Conservation (phyloP, 2,797 vertebrate species). For the Notolepis coatsorum region DNA sequence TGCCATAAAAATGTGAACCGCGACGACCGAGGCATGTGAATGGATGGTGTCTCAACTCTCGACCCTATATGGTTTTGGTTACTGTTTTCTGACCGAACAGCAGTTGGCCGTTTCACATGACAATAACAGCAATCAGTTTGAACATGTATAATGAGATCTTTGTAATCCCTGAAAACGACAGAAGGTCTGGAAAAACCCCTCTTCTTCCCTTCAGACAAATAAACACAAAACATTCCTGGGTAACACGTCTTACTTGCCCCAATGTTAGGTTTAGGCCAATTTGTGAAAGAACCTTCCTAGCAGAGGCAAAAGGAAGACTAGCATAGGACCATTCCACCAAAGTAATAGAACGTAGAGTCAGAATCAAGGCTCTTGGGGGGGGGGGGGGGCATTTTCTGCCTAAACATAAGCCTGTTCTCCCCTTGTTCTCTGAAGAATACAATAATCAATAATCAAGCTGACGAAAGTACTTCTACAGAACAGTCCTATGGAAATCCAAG, state of each 20-base stretch:
- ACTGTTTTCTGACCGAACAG: conserved; percentile 6
- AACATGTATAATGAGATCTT: conserved; percentile 42
- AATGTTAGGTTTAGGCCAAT: not conserved
- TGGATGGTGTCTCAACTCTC: conserved; percentile 20
- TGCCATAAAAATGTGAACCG: conserved; percentile 57
- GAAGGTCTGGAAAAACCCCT: conserved; percentile 30
- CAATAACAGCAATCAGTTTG: conserved; percentile 41
- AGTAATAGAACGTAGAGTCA: too few species aligned
- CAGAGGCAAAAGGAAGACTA: conserved; percentile 8
- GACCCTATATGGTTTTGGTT: conserved; percentile 17
- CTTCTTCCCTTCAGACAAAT: conserved; percentile 26
- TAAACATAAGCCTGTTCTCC: too few species aligned
- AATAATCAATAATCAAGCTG: too few species aligned
- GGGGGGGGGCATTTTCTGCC: too few species aligned
- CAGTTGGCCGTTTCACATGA: conserved; percentile 17
- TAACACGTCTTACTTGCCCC: conserved; percentile 1
- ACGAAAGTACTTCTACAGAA: too few species aligned
- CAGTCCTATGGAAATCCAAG: too few species aligned
- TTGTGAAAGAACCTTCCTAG: conserved; percentile 6
- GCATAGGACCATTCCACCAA: too few species aligned
- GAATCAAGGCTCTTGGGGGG: too few species aligned
- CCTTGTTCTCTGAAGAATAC: too few species aligned
- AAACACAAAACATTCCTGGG: conserved; percentile 32
- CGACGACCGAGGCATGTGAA: conserved; percentile 46
- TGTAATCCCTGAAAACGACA: conserved; percentile 38